Conservation (phyloP, 2,797 vertebrate species). For the Steatocranus sp. region DNA sequence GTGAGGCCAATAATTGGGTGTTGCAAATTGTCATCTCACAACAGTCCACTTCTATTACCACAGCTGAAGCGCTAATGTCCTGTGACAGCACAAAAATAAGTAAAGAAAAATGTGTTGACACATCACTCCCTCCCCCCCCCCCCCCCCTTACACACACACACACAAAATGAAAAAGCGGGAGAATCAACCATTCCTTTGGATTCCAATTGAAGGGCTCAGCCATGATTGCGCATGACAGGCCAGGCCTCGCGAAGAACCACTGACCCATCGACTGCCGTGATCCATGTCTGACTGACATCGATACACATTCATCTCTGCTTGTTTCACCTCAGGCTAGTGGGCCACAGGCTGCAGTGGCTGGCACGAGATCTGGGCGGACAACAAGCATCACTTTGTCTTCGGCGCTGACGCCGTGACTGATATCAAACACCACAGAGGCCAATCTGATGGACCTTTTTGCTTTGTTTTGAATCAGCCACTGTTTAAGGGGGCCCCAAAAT, state of each 20-base stretch:
- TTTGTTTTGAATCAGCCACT: slow-evolving; percentile 46
- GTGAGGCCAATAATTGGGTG: slow-evolving; percentile 35
- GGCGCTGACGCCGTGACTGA: slow-evolving; percentile 34
- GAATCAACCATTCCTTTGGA: background rate
- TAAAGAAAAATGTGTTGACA: background rate
- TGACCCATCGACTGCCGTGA: slow-evolving; percentile 64
- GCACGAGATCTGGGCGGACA: slow-evolving; percentile 34
- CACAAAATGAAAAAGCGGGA: background rate
- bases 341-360: slow-evolving; percentile 35
- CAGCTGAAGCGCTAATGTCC: slow-evolving; percentile 12
- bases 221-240: slow-evolving; percentile 36
- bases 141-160: background rate
- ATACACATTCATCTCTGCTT: slow-evolving; percentile 63
- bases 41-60: slow-evolving; percentile 36
- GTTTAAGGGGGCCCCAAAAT: slow-evolving; percentile 40
- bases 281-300: slow-evolving; percentile 68
- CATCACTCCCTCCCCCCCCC: background rate
- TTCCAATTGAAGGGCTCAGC: slow-evolving; percentile 24
- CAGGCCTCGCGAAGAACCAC: slow-evolving; percentile 46
- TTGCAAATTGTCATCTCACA: slow-evolving; percentile 43
- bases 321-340: slow-evolving; percentile 54
- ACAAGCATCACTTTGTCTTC: slow-evolving; percentile 64
- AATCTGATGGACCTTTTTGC: slow-evolving; percentile 25
- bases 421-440: slow-evolving; percentile 56
- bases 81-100: slow-evolving; percentile 46